Evolutionary conservation across 2,888 invertebrate genomes (phyloP).

Genomic region (Timandra comae): DNA sequence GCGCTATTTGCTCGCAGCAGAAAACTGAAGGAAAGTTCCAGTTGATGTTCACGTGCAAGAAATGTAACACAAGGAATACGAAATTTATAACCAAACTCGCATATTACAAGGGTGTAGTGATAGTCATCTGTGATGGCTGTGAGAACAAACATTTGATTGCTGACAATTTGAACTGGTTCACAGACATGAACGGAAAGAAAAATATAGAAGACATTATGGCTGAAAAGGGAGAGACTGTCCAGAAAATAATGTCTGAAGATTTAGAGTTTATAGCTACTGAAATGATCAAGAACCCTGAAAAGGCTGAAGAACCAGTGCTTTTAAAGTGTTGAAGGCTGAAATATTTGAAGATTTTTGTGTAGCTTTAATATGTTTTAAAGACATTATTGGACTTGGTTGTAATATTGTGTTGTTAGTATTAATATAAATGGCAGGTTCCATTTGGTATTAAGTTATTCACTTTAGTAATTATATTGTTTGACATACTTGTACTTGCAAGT

Average conservation of each 20-base stretch:
- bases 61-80: slow-evolving; percentile 85
- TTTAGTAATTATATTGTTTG: too few relatives aligned
- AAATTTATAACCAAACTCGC: slow-evolving; percentile 90
- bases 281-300: slow-evolving; percentile 34
- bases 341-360: background rate
- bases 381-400: too few relatives aligned
- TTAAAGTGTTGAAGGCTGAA: slow-evolving; percentile 19
- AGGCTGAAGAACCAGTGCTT: slow-evolving; percentile 25
- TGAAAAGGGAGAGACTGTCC: slow-evolving; percentile 90
- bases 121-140: slow-evolving; percentile 92
- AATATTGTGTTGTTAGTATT: too few relatives aligned
- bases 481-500: too few relatives aligned
- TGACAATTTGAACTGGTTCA: slow-evolving; percentile 97
- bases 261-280: slow-evolving; percentile 67
- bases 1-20: slow-evolving; percentile 31
- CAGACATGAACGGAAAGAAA: slow-evolving; percentile 82
- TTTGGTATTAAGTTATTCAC: too few relatives aligned
- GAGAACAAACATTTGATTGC: slow-evolving; percentile 95
- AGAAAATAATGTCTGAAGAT: slow-evolving; percentile 67
- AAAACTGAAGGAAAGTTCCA: slow-evolving; percentile 77
- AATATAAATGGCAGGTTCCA: too few relatives aligned
- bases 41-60: slow-evolving; percentile 92
- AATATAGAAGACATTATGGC: slow-evolving; percentile 95
- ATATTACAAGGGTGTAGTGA: slow-evolving; percentile 93
- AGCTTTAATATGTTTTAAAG: too few relatives aligned